Conservation (phyloP, 2,888 invertebrate species). For the Caenorhabditis sp. region DNA sequence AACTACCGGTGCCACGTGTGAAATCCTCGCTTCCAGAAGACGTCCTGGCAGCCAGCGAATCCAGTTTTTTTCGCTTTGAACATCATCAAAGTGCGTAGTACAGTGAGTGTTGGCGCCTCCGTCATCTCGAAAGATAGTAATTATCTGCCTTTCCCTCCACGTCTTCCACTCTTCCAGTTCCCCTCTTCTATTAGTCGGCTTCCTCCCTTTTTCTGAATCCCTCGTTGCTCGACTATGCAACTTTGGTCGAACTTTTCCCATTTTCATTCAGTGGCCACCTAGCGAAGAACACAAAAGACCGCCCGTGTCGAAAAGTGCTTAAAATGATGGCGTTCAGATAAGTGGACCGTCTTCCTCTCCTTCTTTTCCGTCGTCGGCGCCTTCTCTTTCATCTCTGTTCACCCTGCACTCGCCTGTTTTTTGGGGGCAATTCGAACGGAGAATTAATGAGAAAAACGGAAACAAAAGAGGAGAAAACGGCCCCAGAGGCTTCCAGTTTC, state of each 20-base stretch:
- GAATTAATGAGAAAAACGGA: conserved; percentile 56
- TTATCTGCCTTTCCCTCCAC: conserved; percentile 17
- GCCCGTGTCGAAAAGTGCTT: conserved; percentile 53
- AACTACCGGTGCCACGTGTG: conserved; percentile 12
- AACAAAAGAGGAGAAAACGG: conserved; percentile 17
- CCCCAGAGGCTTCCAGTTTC: conserved; percentile 14
- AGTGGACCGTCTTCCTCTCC: conserved; percentile 18
- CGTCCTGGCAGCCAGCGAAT: conserved; percentile 1
- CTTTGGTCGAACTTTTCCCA: too few species aligned
- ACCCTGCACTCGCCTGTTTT: conserved; percentile 14
- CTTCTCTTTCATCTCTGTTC: conserved; percentile 35
- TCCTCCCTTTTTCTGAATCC: not conserved
- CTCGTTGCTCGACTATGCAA: too few species aligned
- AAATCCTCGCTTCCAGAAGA: conserved; percentile 5
- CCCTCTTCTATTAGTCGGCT: not conserved
- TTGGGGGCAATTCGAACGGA: conserved; percentile 45
- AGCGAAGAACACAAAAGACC: conserved; percentile 13
- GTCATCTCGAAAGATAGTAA: conserved; percentile 40
- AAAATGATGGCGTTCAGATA: conserved; percentile 58
- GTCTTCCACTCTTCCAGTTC: conserved; percentile 6
- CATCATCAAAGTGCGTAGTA: conserved; percentile 45
- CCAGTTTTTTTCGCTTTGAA: conserved; percentile 4
- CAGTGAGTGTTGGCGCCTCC: conserved; percentile 17
- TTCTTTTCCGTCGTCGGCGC: not conserved
- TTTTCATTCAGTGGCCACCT: not conserved